These are phyloP conservation scores for Thymelicus sylvestris DNA, from an alignment of 2,888 invertebrate genomes.

Conservation along the genomic window DNA sequence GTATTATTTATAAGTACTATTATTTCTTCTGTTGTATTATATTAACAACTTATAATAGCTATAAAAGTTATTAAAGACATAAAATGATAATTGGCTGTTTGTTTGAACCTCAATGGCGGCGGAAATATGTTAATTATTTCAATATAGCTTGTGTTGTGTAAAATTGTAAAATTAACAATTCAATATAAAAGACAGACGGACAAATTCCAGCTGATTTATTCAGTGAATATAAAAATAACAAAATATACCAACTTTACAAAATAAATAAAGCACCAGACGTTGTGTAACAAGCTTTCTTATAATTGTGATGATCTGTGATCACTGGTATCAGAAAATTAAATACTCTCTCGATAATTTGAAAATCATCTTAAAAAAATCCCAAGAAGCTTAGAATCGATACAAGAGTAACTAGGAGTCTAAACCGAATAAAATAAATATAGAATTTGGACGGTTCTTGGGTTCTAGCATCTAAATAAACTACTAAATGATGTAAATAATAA, in stretches of 20 bases:
- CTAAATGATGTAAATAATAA: conserved; percentile 4
- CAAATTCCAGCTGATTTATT: conserved; percentile 36
- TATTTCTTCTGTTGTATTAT: no score
- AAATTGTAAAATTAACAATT: not conserved
- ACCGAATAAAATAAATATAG: conserved; percentile 49
- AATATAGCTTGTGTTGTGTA: not conserved
- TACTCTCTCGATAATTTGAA: not conserved
- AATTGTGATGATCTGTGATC: conserved; percentile 58
- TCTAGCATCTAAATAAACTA: conserved; percentile 19
- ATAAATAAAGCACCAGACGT: conserved; percentile 47
- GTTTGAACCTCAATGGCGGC: no score
- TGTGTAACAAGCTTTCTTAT: conserved; percentile 48
- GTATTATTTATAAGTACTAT: no score
- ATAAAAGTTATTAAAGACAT: no score
- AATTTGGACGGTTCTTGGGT: conserved; percentile 28
- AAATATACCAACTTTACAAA: conserved; percentile 32
- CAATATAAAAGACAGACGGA: conserved; percentile 11
- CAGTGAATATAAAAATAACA: conserved; percentile 38
- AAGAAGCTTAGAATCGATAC: not conserved
- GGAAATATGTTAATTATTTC: no score
- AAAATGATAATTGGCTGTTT: no score
- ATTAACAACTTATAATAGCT: no score
- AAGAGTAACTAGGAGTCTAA: conserved; percentile 46
- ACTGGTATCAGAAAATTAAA: not conserved
- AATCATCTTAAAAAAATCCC: not conserved